Conservation (phyloP, 2,113 vertebrate species). For the Rhadina sibilatrix region DNA sequence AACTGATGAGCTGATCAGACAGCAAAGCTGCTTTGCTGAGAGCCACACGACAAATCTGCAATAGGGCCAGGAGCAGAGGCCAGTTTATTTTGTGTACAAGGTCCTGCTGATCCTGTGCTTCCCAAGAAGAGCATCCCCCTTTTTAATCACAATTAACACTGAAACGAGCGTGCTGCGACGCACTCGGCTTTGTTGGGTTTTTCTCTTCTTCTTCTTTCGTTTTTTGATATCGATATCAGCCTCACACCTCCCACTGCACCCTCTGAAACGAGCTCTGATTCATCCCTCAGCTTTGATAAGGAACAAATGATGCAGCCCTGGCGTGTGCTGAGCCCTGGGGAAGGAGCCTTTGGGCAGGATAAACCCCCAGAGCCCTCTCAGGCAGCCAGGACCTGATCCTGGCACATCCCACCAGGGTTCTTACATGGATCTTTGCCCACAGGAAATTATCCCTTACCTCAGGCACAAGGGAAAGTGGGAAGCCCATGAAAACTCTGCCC, state of each 20-base stretch:
- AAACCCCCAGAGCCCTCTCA: background rate
- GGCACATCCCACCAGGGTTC: background rate
- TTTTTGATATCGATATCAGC: background rate
- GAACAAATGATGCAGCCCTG: constrained; percentile 55
- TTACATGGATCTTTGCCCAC: background rate
- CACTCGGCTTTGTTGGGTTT: background rate
- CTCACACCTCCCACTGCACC: background rate
- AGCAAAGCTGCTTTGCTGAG: background rate
- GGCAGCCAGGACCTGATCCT: background rate
- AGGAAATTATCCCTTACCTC: no score
- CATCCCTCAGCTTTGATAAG: constrained; percentile 31
- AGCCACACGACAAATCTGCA: accelerated
- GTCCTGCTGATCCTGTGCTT: background rate
- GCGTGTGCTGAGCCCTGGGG: background rate
- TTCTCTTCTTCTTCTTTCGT: background rate
- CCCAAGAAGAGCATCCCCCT: background rate
- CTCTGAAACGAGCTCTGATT: constrained; percentile 39
- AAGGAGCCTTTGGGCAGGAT: background rate
- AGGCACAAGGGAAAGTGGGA: background rate
- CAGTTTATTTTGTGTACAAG: background rate
- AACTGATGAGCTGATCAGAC: accelerated
- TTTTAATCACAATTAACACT: no score
- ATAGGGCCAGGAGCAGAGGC: background rate
- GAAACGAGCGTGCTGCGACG: background rate
- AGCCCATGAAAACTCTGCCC: background rate